phyloP scores from a whole-genome alignment of 2,888 invertebrate genomes.

The Caradrina clavipalpis region DNA sequence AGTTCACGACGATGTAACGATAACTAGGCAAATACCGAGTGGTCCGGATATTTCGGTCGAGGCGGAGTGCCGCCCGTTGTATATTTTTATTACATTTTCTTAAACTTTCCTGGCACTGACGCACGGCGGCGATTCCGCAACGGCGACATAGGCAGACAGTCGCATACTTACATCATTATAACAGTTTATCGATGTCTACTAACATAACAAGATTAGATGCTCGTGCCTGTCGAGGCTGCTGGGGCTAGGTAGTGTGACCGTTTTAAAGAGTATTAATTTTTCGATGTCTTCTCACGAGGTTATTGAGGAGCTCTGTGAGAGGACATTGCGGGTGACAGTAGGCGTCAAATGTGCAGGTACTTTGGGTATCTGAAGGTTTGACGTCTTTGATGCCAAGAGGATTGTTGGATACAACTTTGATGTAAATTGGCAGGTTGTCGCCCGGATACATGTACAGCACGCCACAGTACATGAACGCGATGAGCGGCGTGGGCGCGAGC shows the following conservation, averaged over 20 bases:
- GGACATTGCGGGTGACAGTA: constrained; percentile 71
- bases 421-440: constrained; percentile 83
- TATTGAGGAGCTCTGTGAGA: constrained; percentile 64
- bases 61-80: constrained; percentile 77
- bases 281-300: constrained; percentile 75
- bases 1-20: constrained; percentile 65
- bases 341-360: constrained; percentile 63
- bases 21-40: constrained; percentile 68
- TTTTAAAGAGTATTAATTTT: constrained; percentile 78
- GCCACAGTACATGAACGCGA: constrained; percentile 94
- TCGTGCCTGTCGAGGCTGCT: constrained; percentile 84
- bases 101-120: constrained; percentile 82
- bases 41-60: constrained; percentile 83
- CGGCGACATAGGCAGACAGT: constrained; percentile 78
- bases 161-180: constrained; percentile 78
- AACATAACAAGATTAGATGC: constrained; percentile 87
- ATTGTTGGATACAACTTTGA: constrained; percentile 35
- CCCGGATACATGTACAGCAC: constrained; percentile 94
- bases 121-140: constrained; percentile 83
- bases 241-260: constrained; percentile 88
- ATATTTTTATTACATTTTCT: constrained; percentile 78
- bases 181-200: constrained; percentile 89
- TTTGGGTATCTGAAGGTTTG: constrained; percentile 56
- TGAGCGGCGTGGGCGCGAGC: constrained; percentile 90
- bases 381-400: constrained; percentile 38